Conservation (phyloP, 2,888 invertebrate genomes). For the Agonopterix subpropinquella region DNA sequence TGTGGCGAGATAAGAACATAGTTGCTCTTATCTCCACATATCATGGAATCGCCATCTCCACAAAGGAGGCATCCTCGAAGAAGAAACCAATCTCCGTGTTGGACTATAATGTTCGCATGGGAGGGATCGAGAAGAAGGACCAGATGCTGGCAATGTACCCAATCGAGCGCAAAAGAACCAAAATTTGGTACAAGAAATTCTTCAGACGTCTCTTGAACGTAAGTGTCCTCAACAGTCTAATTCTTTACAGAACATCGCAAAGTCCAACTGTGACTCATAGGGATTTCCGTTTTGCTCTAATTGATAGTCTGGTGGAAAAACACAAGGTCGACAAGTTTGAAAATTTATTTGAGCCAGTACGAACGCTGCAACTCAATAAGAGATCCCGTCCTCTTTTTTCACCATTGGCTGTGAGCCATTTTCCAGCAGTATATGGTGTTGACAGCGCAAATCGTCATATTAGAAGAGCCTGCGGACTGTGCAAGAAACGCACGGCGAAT, state of each 20-base stretch:
- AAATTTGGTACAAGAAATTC: constrained; percentile 19
- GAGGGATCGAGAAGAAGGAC: constrained; percentile 15
- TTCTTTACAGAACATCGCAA: background rate
- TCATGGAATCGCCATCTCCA: constrained; percentile 5
- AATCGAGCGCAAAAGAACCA: constrained; percentile 13
- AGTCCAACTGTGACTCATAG: too few relatives aligned
- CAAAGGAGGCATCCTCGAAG: background rate
- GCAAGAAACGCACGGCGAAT: too few relatives aligned
- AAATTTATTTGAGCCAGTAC: too few relatives aligned
- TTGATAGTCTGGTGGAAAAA: too few relatives aligned
- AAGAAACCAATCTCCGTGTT: constrained; percentile 4
- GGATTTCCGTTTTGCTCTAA: too few relatives aligned
- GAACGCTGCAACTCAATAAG: too few relatives aligned
- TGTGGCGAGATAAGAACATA: constrained; percentile 10
- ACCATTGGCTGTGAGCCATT: too few relatives aligned
- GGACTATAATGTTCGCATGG: constrained; percentile 11
- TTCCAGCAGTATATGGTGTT: too few relatives aligned
- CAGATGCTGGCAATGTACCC: constrained; percentile 14
- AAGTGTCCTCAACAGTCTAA: constrained; percentile 15
- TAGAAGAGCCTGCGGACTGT: too few relatives aligned
- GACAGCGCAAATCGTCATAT: too few relatives aligned
- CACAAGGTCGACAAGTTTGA: too few relatives aligned
- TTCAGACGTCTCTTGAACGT: constrained; percentile 14
- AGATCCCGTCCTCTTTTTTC: too few relatives aligned
- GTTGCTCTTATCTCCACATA: constrained; percentile 11